Evolutionary conservation across 2,888 invertebrate genomes (phyloP), one percentile per base, ranked within the genome.

Genomic region (Pasiphila rectangulata): DNA sequence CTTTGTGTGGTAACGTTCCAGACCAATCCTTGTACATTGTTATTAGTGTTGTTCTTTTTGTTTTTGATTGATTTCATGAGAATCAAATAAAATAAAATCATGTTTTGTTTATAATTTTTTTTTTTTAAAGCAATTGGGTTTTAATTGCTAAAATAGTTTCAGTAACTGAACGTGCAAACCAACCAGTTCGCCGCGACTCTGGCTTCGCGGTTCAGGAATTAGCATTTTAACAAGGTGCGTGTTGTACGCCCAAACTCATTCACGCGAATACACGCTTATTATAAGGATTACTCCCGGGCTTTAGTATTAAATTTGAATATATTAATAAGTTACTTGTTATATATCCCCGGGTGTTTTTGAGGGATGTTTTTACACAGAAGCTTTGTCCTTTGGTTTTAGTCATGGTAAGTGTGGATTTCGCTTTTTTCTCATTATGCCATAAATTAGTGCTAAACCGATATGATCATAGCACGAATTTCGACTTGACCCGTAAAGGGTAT

Each of bases 181-280:
- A 35, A 12, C 19, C 12, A 16, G 12, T 12, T 35, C 16, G n/a
- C 21, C 9, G 10, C 21, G 35, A 20, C 40, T 32, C n/a, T 7
- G 40, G 1, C 10, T 10, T 6, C 19, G 44, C 20, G 34, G 44
- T 40, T 32, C 29, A 7, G 15, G 34, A 36, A 54, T 54, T 54
- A 34, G 40, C 54, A 54, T 54, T 51, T 54, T 48, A 54, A 54
- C 54, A 51, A 51, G 45, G 45, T 43, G 54, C 51, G 48, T 48
- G 47, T 36, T 53, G 42, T 43, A 29, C 13, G 25, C 17, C 5
- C 17, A 19, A 25, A 42, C 27, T 34, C 42, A 10, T 46, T 51
- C 51, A 38, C 40, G 54, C 47, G 40, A 46, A 46, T 46, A 36
- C 21, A 20, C 36, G 45, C 29, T 51, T 30, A 54, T 51, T 54